Evolutionary conservation across 2,797 vertebrate genomes (phyloP), one percentile per base, ranked within the genome.

Genomic region (Falco concolor): DNA sequence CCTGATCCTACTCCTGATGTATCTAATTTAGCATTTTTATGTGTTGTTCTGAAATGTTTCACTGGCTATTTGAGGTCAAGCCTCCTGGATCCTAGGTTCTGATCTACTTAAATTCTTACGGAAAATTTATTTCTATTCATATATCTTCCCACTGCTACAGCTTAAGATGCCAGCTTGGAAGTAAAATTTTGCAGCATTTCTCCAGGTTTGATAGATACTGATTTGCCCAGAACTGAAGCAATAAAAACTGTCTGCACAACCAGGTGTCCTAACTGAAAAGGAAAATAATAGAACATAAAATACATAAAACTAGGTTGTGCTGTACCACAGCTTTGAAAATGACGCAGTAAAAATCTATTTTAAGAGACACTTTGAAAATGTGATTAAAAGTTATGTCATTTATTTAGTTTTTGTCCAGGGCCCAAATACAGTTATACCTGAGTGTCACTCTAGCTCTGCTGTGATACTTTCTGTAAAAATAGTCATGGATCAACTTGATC

Each of bases 391-490:
- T 90, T 61, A n/a, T 65, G 54, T 84, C 6, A 69, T 75, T 54
- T 54, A 72, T 65, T 93, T 72, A 32, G 20, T 60, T 77, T 91
- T 74, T 60, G 36, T 70, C 10, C 6, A 13, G n/a, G n/a, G 40
- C 32, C 30, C 68, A 91, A 75, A 47, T 15, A 12, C 16, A 65
- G 8, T 54, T 42, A 30, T 13, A 85, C 28, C 22, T 34, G 50
- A 63, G 25, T 57, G 38, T 83, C 38, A 36, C 36, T 45, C 16
- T 42, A 5, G 38, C 63, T 91, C 69, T 91, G 68, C 67, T 79
- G 50, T 61, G 61, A 79, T 32, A 50, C 50, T 47, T 91, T 17
- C 76, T 90, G 77, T 54, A 84, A 84, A 92, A 91, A 70, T 18
- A 79, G 52, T 85, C 17, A 22, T 40, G 59, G 63, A 73, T 87